These are phyloP conservation scores for Meloe dianella DNA, from an alignment of 2,888 invertebrate species.

Conservation along the genomic window DNA sequence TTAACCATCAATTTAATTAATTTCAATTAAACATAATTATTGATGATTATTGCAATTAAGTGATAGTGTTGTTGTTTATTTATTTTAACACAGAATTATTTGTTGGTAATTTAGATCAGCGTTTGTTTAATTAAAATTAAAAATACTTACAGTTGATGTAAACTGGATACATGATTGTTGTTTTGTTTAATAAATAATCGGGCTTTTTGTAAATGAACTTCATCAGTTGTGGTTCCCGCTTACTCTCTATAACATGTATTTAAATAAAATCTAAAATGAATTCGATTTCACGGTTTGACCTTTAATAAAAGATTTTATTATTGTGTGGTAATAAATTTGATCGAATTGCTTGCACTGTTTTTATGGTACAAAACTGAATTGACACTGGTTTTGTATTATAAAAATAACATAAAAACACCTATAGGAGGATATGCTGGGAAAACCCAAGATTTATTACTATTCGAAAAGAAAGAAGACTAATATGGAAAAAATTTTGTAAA, in stretches of 20 bases:
- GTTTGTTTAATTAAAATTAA: neutral
- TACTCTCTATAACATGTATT: neutral
- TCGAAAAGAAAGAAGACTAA: neutral
- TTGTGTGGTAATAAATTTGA: neutral
- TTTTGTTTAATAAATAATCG: neutral
- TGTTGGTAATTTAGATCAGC: too few relatives aligned
- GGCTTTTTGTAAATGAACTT: neutral
- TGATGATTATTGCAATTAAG: too few relatives aligned
- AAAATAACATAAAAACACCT: neutral
- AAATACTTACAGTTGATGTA: neutral
- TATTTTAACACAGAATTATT: too few relatives aligned
- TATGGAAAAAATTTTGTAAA: conserved; percentile 3
- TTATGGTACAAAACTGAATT: neutral
- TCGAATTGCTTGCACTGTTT: neutral
- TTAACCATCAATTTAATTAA: neutral
- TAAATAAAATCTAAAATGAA: neutral
- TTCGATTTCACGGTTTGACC: conserved; percentile 1
- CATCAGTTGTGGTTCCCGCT: neutral
- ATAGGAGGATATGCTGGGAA: neutral
- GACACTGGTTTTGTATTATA: neutral
- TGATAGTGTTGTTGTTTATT: too few relatives aligned
- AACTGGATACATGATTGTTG: neutral
- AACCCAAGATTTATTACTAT: neutral
- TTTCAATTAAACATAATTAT: neutral
- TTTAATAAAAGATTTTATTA: neutral